A percentile compares a stretch with the other conserved stretches of the same genome.
Conservation (phyloP, 2,888 invertebrate genomes). For the Xestia ashworthii region DNA sequence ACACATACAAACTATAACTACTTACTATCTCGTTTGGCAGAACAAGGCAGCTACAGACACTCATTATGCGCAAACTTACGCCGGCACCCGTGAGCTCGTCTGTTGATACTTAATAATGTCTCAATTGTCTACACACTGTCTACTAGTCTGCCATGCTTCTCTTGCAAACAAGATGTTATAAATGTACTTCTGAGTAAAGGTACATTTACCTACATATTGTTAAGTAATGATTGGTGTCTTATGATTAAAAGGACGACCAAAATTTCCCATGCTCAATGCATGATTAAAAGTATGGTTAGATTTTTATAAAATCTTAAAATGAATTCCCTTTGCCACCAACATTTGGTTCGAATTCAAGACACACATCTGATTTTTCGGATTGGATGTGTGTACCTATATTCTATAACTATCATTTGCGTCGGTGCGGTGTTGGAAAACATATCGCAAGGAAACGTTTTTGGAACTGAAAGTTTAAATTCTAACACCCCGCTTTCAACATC, state of each 20-base stretch:
- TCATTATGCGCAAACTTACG: slow-evolving; percentile 53
- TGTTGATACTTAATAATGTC: slow-evolving; percentile 61
- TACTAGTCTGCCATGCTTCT: slow-evolving; percentile 5
- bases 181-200: background rate
- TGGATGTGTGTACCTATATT: no score
- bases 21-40: background rate
- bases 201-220: background rate
- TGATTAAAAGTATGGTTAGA: background rate
- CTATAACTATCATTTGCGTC: no score
- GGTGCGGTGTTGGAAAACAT: no score
- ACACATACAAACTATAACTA: background rate
- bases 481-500: no score
- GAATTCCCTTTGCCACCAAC: background rate
- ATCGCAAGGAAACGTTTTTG: no score
- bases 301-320: background rate
- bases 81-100: slow-evolving; percentile 31
- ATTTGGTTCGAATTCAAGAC: background rate
- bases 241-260: no score
- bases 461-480: no score
- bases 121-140: slow-evolving; percentile 49
- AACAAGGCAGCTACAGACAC: slow-evolving; percentile 12
- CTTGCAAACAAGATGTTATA: background rate
- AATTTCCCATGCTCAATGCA: background rate
- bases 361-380: no score
- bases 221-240: background rate